Evolutionary conservation across 2,888 invertebrate genomes (phyloP).

Genomic region (Athalia circularis): DNA sequence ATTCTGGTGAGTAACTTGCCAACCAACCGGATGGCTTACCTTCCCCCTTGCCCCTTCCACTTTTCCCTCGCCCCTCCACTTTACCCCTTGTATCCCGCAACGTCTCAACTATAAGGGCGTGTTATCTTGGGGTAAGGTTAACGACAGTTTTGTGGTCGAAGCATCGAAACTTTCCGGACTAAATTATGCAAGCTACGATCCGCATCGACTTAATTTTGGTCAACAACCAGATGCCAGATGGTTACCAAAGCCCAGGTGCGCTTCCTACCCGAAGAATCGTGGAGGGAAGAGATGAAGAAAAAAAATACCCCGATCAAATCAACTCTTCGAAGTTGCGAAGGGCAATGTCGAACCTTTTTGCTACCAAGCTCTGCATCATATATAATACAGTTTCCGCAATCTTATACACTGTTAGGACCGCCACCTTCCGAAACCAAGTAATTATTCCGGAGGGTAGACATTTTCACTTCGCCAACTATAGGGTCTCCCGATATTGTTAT

Average conservation of each 20-base stretch:
- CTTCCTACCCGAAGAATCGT: neutral
- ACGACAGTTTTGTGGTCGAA: conserved; percentile 50
- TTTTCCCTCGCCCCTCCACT: too few relatives aligned
- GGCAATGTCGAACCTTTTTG: neutral
- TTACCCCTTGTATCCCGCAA: conserved; percentile 8
- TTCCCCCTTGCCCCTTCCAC: too few relatives aligned
- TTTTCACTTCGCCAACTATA: conserved; percentile 5
- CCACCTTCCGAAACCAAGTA: conserved; percentile 5
- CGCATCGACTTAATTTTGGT: conserved; percentile 33
- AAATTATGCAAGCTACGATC: conserved; percentile 37
- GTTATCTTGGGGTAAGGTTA: conserved; percentile 71
- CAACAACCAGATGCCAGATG: conserved; percentile 13
- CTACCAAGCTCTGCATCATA: neutral
- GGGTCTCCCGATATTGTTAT: neutral
- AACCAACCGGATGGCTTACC: too few relatives aligned
- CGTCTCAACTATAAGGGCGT: conserved; percentile 55
- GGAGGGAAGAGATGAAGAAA: too few relatives aligned
- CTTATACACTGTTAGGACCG: neutral
- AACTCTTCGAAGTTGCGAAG: too few relatives aligned
- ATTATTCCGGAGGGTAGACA: conserved; percentile 22
- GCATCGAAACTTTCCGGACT: conserved; percentile 43
- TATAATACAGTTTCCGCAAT: conserved; percentile 1
- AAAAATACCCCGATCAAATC: too few relatives aligned
- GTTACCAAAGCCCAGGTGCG: neutral
- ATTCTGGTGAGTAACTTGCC: conserved; percentile 80